Evolutionary conservation across 2,888 invertebrate genomes (phyloP).

Genomic region (Ormyrus labotus): DNA sequence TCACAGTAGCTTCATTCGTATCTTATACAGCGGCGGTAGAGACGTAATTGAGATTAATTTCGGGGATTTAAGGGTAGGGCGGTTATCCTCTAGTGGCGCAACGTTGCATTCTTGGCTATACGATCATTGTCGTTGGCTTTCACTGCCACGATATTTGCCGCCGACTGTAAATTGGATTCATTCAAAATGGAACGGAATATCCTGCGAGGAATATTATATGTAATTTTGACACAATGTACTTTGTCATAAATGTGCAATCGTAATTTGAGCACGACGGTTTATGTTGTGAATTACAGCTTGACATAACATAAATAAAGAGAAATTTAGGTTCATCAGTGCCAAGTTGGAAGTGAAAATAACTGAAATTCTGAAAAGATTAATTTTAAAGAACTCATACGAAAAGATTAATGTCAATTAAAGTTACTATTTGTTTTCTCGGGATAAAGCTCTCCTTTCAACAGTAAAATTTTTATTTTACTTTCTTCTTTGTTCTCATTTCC

Average conservation of each 20-base stretch:
- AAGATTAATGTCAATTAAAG: no score
- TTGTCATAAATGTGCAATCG: no score
- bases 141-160: not conserved
- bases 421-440: no score
- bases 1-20: slow-evolving; percentile 4
- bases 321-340: not conserved
- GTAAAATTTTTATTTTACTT: no score
- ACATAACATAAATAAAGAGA: slow-evolving; percentile 14
- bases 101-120: not conserved
- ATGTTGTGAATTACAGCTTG: not conserved
- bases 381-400: no score
- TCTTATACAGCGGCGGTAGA: not conserved
- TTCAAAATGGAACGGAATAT: slow-evolving; percentile 47
- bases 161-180: slow-evolving; percentile 36
- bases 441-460: no score
- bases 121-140: slow-evolving; percentile 35
- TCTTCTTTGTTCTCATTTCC: no score
- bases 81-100: slow-evolving; percentile 23
- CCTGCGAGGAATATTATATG: not conserved
- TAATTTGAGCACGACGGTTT: slow-evolving; percentile 9
- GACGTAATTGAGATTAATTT: slow-evolving; percentile 49
- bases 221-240: no score
- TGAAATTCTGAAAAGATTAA: no score
- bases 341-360: no score
- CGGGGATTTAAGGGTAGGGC: slow-evolving; percentile 35